Conservation (phyloP, 2,888 invertebrate species). For the Synergus laeviventris region DNA sequence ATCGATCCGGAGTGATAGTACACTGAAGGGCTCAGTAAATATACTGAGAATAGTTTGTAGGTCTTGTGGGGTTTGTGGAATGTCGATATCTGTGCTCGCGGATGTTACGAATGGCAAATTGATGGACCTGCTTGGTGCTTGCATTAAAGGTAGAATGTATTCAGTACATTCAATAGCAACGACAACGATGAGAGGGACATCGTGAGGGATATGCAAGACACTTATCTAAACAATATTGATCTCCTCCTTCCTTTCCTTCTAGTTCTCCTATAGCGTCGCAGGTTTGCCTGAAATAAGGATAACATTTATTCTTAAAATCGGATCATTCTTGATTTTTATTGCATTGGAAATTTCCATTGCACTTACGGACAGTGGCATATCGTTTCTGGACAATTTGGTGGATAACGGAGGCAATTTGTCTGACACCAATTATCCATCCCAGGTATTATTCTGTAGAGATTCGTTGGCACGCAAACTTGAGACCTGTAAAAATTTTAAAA, state of each 20-base stretch:
- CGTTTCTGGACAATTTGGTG: constrained; percentile 88
- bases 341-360: constrained; percentile 48
- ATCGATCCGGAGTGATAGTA: constrained; percentile 17
- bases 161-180: constrained; percentile 82
- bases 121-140: constrained; percentile 13
- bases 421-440: constrained; percentile 92
- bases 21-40: constrained; percentile 25
- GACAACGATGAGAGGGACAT: constrained; percentile 85
- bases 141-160: constrained; percentile 35
- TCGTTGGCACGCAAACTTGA: constrained; percentile 87
- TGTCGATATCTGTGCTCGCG: constrained; percentile 2
- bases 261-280: constrained; percentile 89
- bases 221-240: constrained; percentile 90
- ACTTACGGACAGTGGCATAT: constrained; percentile 92
- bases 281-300: constrained; percentile 80
- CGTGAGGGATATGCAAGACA: constrained; percentile 87
- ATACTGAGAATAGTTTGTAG: not conserved
- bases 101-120: constrained; percentile 34
- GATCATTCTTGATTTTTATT: not conserved
- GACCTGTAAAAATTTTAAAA: constrained; percentile 77
- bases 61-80: not conserved
- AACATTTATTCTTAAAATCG: constrained; percentile 20
- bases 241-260: constrained; percentile 85
- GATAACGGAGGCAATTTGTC: constrained; percentile 90
- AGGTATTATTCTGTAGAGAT: constrained; percentile 81